Evolutionary conservation across 2,888 invertebrate species (phyloP).

Genomic region (Pristionchus fissidentatus): DNA sequence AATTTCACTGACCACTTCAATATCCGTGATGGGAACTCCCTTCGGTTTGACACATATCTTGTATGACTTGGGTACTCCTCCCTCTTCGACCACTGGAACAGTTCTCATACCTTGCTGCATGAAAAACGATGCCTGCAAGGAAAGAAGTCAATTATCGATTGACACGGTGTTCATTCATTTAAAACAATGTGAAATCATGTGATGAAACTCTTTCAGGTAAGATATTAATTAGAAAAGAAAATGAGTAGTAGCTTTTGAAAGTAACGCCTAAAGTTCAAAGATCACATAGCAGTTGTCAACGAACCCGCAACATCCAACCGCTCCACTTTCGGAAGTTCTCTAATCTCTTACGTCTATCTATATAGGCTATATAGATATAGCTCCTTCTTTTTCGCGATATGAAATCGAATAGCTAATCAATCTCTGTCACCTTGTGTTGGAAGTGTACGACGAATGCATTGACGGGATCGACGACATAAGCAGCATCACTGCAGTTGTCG

Average conservation of each 20-base stretch:
- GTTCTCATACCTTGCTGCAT: conserved; percentile 57
- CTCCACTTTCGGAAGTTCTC: too few relatives aligned
- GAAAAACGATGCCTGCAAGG: conserved; percentile 49
- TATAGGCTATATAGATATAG: too few relatives aligned
- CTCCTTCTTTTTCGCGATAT: neutral
- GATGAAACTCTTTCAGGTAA: too few relatives aligned
- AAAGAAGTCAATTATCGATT: neutral
- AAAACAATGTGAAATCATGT: neutral
- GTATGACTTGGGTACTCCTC: conserved; percentile 52
- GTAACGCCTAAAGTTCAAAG: neutral
- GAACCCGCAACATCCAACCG: too few relatives aligned
- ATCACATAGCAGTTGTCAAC: too few relatives aligned
- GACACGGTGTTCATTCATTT: neutral
- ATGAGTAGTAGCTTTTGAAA: too few relatives aligned
- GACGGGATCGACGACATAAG: conserved; percentile 56
- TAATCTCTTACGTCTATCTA: too few relatives aligned
- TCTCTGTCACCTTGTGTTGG: conserved; percentile 62
- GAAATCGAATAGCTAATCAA: neutral
- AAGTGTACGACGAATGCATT: conserved; percentile 65
- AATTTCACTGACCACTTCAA: conserved; percentile 53
- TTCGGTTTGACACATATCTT: conserved; percentile 67
- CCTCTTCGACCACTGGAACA: conserved; percentile 60
- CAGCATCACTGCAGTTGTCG: conserved; percentile 63
- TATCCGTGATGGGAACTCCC: conserved; percentile 49
- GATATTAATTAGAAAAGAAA: too few relatives aligned